Evolutionary conservation across 2,113 vertebrate species (phyloP).

Genomic region (Delphinus delphis): DNA sequence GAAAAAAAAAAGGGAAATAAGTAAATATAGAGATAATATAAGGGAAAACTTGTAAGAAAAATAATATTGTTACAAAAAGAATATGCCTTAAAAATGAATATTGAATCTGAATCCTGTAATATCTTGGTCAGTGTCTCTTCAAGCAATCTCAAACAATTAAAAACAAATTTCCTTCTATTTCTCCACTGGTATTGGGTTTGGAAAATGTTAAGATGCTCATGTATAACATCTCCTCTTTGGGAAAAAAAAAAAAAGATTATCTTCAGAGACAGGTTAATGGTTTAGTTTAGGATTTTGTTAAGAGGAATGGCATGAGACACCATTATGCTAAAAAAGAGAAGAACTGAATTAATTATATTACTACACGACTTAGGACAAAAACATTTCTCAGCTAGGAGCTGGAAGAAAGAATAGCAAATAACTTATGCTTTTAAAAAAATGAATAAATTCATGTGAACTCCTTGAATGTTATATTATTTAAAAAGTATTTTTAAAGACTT

Average conservation of each 20-base stretch:
- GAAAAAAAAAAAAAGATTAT: neutral
- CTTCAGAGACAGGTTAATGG: neutral
- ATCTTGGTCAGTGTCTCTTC: neutral
- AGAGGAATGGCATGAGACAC: neutral
- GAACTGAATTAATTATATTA: slow-evolving; percentile 24
- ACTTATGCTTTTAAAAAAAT: neutral
- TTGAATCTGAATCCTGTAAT: neutral
- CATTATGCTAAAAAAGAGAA: neutral
- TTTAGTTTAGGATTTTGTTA: neutral
- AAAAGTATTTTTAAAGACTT: slow-evolving; percentile 4
- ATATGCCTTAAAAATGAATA: slow-evolving; percentile 14
- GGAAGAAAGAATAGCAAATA: neutral
- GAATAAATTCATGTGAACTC: neutral
- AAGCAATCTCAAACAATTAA: neutral
- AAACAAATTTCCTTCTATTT: neutral
- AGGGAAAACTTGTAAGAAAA: neutral
- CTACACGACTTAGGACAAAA: slow-evolving; percentile 8
- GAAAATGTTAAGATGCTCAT: neutral
- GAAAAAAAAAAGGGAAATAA: neutral
- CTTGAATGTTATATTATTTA: neutral
- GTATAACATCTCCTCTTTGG: neutral
- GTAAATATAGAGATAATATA: neutral
- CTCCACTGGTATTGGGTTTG: neutral
- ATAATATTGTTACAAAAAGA: neutral
- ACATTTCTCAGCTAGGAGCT: neutral